Evolutionary conservation across 2,888 invertebrate species (phyloP), one percentile per base, ranked within the genome.

Genomic region (Folsomia manolachei): DNA sequence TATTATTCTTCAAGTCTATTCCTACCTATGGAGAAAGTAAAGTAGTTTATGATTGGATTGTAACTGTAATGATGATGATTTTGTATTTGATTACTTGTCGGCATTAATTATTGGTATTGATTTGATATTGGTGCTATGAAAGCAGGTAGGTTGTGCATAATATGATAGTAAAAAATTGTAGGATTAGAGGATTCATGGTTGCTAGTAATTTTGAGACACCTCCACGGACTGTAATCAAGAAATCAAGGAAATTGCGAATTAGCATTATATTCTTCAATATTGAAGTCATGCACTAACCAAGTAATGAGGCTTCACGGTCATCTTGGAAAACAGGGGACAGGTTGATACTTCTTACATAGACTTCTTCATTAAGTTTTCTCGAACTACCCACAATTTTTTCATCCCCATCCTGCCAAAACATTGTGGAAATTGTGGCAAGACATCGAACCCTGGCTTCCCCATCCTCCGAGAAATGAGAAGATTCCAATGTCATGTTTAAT

Each of bases 331-430:
- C 64, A 53, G 74, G 72, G 21, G 72, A 66, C 51, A 69, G 52
- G 56, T 74, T 78, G 62, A 74, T 70, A 63, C 67, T 72, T 56
- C 69, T 70, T 24, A 75, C 52, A n/a, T n/a, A n/a, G n/a, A n/a
- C n/a, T n/a, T n/a, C n/a, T 56, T 78, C 77, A 14, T 72, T 52
- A 2, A 69, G 56, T 62, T 75, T 79, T 67, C 76, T 71, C 21
- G 76, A 73, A 56, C 72, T 79, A 18, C 75, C 76, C 56, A 79
- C 75, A 56, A 70, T 73, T 39, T 71, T 66, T 66, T 79, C 79
- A 67, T 77, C 77, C 66, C 77, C 77, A 61, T 79, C 76, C 63
- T 76, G 77, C 79, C 79, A 79, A 68, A 76, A 77, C 11, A 76
- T 70, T 24, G 79, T 77, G 1, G 73, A 72, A 63, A 79, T 79